Conservation (phyloP, 2,888 invertebrate species). For the Hydropsyche betteni region DNA sequence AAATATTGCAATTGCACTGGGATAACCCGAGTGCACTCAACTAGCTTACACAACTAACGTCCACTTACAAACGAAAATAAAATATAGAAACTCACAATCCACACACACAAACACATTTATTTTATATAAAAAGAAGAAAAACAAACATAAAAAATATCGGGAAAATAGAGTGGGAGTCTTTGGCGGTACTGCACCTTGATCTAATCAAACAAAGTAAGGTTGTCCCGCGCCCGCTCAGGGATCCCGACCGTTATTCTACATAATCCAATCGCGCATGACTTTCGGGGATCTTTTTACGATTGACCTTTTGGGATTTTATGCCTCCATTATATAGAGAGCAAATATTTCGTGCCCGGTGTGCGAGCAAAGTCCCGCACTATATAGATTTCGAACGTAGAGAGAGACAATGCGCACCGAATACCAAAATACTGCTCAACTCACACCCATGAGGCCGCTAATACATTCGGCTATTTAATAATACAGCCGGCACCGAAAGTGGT, state of each 20-base stretch:
- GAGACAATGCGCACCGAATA: slow-evolving; percentile 47
- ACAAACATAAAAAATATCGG: slow-evolving; percentile 18
- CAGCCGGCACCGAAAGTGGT: slow-evolving; percentile 34
- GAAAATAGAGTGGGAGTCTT: slow-evolving; percentile 30
- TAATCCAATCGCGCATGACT: slow-evolving; percentile 50
- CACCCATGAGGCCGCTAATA: slow-evolving; percentile 18
- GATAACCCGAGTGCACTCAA: no score
- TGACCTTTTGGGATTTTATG: slow-evolving; percentile 51
- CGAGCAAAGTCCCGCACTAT: slow-evolving; percentile 5
- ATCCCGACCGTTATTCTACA: slow-evolving; percentile 43
- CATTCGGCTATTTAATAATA: slow-evolving; percentile 40
- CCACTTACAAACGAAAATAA: no score
- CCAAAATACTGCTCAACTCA: slow-evolving; percentile 27
- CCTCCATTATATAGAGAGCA: slow-evolving; percentile 48
- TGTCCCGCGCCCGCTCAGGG: slow-evolving; percentile 35
- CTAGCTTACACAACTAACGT: no score
- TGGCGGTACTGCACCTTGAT: slow-evolving; percentile 41
- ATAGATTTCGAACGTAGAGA: slow-evolving; percentile 42
- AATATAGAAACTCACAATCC: neutral
- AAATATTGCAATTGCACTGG: no score
- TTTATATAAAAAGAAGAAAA: no score
- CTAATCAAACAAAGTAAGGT: slow-evolving; percentile 48
- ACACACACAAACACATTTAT: neutral
- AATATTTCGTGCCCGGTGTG: slow-evolving; percentile 43
- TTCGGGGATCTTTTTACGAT: slow-evolving; percentile 51